These are phyloP conservation scores for Petrosia ficiformis DNA, from an alignment of 37 sponge, comb jelly and placozoan genomes.

Conservation along the genomic window DNA sequence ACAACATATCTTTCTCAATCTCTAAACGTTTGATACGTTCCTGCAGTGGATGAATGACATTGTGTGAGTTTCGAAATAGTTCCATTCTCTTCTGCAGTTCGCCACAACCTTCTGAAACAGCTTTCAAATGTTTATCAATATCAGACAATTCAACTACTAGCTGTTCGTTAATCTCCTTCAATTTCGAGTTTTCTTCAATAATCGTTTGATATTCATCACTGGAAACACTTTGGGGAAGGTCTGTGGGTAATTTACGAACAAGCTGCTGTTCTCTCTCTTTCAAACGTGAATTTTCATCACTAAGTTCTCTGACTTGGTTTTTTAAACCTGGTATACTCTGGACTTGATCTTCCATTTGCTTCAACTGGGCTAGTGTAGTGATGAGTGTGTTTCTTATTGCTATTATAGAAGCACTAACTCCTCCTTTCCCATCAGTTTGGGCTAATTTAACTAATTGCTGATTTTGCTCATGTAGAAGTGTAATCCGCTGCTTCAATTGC, in stretches of 20 bases:
- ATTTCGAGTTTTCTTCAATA: conserved; percentile 19
- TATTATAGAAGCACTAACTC: conserved; percentile 24
- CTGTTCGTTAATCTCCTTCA: conserved; percentile 19
- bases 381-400: conserved; percentile 52
- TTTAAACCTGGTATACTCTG: conserved; percentile 45
- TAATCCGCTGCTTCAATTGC: conserved; percentile 47
- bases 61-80: conserved; percentile 18
- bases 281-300: neutral
- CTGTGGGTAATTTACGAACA: neutral
- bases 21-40: conserved; percentile 47
- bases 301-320: conserved; percentile 14
- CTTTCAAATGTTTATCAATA: neutral
- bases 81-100: conserved; percentile 41
- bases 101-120: conserved; percentile 17
- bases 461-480: conserved; percentile 61
- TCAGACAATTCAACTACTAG: conserved; percentile 6
- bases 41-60: neutral
- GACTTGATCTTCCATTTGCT: conserved; percentile 49
- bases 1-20: conserved; percentile 53
- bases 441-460: conserved; percentile 40
- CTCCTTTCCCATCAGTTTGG: neutral
- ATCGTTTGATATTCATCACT: conserved; percentile 11
- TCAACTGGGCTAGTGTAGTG: conserved; percentile 57
- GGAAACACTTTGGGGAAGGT: conserved; percentile 30
- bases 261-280: neutral